Conservation (phyloP, 2,888 invertebrate genomes). For the Acanthosepion pharaonis region DNA sequence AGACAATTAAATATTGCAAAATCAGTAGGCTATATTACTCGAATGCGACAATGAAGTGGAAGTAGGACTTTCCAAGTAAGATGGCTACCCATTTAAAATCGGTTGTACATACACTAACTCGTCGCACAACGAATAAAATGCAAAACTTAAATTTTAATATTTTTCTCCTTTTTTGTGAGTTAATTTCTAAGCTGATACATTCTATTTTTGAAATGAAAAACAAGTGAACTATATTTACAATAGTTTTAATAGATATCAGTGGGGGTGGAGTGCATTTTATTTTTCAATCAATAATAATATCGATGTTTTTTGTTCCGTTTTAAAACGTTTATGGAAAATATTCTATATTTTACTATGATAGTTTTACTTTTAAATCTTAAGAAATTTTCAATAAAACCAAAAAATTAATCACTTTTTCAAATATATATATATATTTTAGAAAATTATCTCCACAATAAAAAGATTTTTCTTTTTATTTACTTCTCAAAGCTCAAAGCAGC, state of each 20-base stretch:
- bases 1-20: not conserved
- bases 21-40: not conserved
- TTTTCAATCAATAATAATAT: not conserved
- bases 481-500: not conserved
- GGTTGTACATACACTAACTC: not conserved
- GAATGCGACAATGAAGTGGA: constrained; percentile 2
- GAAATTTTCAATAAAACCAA: not conserved
- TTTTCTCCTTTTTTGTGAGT: not conserved
- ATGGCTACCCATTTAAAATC: not conserved
- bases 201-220: not conserved
- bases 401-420: not conserved
- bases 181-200: not conserved
- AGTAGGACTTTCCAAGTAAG: not conserved
- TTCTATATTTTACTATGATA: not conserved
- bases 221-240: not conserved
- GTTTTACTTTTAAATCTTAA: not conserved
- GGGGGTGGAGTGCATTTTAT: not conserved
- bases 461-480: not conserved
- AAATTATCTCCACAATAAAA: not conserved
- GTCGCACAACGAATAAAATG: not conserved
- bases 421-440: not conserved
- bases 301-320: not conserved
- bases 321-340: not conserved
- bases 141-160: not conserved
- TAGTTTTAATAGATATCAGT: not conserved